Base-by-base conservation (phyloP, 2,888 invertebrate species). In the Lasioglossum calceatum region DNA sequence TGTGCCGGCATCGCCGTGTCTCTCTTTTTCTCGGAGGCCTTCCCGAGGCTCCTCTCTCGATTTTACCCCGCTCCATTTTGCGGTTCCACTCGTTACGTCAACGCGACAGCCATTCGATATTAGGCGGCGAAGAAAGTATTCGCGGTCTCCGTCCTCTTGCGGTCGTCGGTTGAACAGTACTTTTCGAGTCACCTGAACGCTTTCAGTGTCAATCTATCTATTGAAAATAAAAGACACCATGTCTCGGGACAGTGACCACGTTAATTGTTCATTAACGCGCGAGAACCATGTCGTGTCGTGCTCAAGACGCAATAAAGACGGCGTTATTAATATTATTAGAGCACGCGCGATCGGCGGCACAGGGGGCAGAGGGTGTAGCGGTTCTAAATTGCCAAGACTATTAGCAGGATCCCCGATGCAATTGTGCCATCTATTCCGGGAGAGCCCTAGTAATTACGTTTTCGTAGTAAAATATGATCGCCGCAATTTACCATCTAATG, bases 401-500 rank as follows among this genome's bases (percentile, higher is more conserved):
- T 84, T 72, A 54, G 23, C 12, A 10, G 16, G 50, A 61, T 64
- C 23, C 14, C 10, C 58, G n/a, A 32, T 3, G 72, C 70, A 47
- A 73, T 77, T 58, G 73, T 67, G 19, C 71, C 42, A 64, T 73
- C 27, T 42, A 12, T 75, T 36, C 27, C 73, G 36, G 7, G 10
- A 39, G 27, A 39, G 19, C 39, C 1, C n/a, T 16, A 16, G 58
- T 64, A 75, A 81, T 86, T 78, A 78, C n/a, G 61, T 54, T 61
- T 71, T 36, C 54, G 54, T 71, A n/a, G 81, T 42, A 47, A 77
- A 82, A 79, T 74, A 73, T 73, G 32, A 42, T 23, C 75, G 16
- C 0, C 16, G 76, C 58, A 79, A 73, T 81, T 76, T 74, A 23
- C 23, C 32, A 47, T 61, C 64, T 75, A 85, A 85, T 61, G 36